phyloP scores from a whole-genome alignment of 2,888 invertebrate species.

The Melieria crassipennis region DNA sequence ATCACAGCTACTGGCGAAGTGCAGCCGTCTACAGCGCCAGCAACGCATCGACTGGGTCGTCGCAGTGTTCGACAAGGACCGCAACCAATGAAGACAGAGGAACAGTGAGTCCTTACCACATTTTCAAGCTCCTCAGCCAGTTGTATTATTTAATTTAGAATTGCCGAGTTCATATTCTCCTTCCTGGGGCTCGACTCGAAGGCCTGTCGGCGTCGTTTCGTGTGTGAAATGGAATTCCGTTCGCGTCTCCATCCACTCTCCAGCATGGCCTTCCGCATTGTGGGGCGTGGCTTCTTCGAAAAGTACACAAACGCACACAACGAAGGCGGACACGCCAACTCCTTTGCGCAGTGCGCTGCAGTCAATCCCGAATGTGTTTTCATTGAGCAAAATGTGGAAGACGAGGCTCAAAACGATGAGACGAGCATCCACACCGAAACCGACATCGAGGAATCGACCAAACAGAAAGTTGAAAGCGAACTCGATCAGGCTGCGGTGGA shows the following conservation, averaged over 20 bases:
- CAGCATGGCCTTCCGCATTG: conserved; percentile 61
- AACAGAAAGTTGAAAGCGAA: conserved; percentile 9
- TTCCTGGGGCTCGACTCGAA: conserved; percentile 62
- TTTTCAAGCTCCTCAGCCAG: not conserved
- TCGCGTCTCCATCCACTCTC: conserved; percentile 63
- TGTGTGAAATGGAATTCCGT: conserved; percentile 68
- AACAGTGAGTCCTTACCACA: conserved; percentile 51
- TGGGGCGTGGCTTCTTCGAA: conserved; percentile 61
- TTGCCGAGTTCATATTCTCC: conserved; percentile 62
- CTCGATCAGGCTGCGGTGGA: conserved; percentile 1
- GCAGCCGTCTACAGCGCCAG: conserved; percentile 27
- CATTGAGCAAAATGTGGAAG: conserved; percentile 48
- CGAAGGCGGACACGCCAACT: conserved; percentile 52
- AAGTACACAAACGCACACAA: conserved; percentile 58
- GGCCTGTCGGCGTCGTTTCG: conserved; percentile 67
- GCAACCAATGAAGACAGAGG: conserved; percentile 53
- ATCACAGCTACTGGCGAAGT: conserved; percentile 33
- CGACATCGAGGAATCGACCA: not conserved
- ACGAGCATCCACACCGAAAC: not conserved
- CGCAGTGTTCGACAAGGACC: conserved; percentile 42
- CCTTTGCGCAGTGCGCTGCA: conserved; percentile 59
- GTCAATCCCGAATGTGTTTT: conserved; percentile 61
- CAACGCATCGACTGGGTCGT: conserved; percentile 43
- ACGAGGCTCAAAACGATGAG: conserved; percentile 7
- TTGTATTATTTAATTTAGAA: conserved; percentile 45